Conservation (phyloP, 2,888 invertebrate genomes). For the Girardia tigrina region DNA sequence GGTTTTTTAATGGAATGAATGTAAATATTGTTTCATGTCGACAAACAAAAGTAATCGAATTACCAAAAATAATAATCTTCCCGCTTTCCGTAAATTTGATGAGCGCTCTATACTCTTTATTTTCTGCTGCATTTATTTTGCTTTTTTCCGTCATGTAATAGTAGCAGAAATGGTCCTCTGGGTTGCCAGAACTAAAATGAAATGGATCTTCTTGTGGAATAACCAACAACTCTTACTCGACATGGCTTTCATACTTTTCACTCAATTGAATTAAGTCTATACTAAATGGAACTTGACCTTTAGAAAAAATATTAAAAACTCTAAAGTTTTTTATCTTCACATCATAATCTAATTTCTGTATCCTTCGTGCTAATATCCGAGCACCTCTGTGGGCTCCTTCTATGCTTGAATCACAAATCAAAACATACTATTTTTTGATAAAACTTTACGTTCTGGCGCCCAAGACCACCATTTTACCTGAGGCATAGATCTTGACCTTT, state of each 20-base stretch:
- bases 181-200: background rate
- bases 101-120: background rate
- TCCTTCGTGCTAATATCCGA: background rate
- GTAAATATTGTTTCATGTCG: background rate
- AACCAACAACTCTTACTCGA: too few species aligned
- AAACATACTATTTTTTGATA: background rate
- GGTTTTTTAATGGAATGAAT: too few species aligned
- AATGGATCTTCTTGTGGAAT: too few species aligned
- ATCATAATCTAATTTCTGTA: background rate
- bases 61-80: background rate
- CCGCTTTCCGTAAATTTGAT: background rate
- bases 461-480: background rate
- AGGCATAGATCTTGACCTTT: background rate
- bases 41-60: background rate
- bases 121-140: too few species aligned
- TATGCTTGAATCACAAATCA: background rate
- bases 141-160: too few species aligned
- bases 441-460: background rate
- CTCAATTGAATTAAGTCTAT: background rate
- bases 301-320: background rate
- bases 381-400: background rate
- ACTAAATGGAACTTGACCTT: background rate
- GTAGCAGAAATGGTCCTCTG: background rate
- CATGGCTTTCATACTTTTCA: background rate
- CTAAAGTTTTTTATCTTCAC: background rate